Evolutionary conservation across 2,888 invertebrate genomes (phyloP).

Genomic region (Lissocephala sabroskyi): DNA sequence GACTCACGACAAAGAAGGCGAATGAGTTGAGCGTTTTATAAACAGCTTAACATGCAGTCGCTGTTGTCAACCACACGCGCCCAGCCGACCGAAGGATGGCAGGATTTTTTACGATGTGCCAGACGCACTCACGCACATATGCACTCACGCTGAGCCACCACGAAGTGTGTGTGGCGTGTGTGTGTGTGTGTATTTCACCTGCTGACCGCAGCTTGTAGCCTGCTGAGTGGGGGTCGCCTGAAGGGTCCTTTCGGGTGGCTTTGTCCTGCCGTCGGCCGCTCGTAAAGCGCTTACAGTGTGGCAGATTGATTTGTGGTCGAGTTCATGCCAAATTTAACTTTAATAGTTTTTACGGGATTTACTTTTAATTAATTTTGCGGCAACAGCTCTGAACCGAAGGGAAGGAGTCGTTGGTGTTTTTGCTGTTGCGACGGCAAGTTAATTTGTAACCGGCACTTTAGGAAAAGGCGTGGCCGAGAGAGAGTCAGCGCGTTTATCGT

Average conservation of each 20-base stretch:
- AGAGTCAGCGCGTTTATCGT: conserved; percentile 51
- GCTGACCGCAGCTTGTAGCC: too few species aligned
- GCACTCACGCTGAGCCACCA: too few species aligned
- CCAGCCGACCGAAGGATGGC: not conserved
- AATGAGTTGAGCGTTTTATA: conserved; percentile 56
- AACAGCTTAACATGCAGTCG: conserved; percentile 55
- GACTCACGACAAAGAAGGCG: conserved; percentile 26
- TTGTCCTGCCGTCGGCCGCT: conserved; percentile 5
- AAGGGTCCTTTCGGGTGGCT: not conserved
- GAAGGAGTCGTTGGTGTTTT: conserved; percentile 9
- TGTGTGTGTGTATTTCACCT: too few species aligned
- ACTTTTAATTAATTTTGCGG: conserved; percentile 60
- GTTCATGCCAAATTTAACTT: conserved; percentile 62
- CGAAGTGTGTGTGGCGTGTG: not conserved
- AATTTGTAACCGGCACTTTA: conserved; percentile 47
- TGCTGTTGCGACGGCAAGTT: conserved; percentile 30
- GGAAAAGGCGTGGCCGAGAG: conserved; percentile 1
- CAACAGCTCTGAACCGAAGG: too few species aligned
- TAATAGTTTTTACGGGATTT: conserved; percentile 62
- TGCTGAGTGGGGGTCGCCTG: not conserved
- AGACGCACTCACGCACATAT: conserved; percentile 8
- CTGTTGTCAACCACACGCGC: conserved; percentile 36
- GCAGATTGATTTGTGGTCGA: conserved; percentile 62
- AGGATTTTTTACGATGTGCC: conserved; percentile 17
- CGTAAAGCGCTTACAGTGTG: conserved; percentile 53